Evolutionary conservation across 2,888 invertebrate species (phyloP).

Genomic region (Mycalesis mineus): DNA sequence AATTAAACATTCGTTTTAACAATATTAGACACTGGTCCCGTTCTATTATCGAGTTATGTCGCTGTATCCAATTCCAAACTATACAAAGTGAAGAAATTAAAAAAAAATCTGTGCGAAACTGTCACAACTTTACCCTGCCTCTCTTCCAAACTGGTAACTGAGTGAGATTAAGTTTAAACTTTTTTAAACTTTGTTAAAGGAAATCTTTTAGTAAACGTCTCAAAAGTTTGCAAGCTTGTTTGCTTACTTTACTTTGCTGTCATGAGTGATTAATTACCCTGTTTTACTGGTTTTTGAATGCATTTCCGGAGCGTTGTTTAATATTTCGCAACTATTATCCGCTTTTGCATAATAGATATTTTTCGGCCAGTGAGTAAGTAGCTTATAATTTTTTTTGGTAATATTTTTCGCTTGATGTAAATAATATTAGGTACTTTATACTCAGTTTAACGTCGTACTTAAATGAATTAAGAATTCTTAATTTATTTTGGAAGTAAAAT

Average conservation of each 20-base stretch:
- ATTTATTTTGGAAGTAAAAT: too few relatives aligned
- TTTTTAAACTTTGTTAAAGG: not conserved
- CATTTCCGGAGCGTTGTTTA: not conserved
- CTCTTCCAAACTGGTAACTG: not conserved
- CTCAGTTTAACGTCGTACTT: too few relatives aligned
- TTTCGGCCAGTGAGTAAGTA: too few relatives aligned
- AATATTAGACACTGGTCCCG: too few relatives aligned
- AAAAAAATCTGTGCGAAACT: not conserved
- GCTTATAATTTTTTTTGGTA: too few relatives aligned
- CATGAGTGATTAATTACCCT: not conserved
- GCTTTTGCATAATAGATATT: too few relatives aligned
- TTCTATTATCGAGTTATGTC: too few relatives aligned
- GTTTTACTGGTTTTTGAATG: not conserved
- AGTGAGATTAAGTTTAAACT: slow-evolving; percentile 2
- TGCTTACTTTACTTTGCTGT: not conserved
- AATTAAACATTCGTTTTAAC: too few relatives aligned
- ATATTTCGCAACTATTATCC: too few relatives aligned
- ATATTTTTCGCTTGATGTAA: too few relatives aligned
- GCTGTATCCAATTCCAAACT: not conserved
- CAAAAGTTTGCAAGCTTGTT: not conserved
- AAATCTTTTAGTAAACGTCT: not conserved
- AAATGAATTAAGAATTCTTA: too few relatives aligned
- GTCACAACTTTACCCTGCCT: not conserved
- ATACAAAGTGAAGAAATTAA: not conserved
- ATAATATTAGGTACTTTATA: too few relatives aligned